Base-by-base conservation (phyloP, 2,888 invertebrate genomes). In the Seira ritae region DNA sequence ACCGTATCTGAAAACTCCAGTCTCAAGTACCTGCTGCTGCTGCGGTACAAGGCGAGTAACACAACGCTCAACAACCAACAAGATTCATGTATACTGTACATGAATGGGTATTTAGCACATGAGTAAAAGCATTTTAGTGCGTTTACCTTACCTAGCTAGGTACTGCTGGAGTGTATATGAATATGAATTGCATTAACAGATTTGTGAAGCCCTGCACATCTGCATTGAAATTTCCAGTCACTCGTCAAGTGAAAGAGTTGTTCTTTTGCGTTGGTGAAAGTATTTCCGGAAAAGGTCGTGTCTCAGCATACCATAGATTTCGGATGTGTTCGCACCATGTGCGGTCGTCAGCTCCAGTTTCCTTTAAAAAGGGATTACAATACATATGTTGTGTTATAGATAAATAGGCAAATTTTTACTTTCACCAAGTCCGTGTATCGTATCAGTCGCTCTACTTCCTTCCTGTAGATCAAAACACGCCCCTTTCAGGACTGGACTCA, bases 381-480 rank as follows among this genome's bases (percentile, higher is more conserved):
- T 75, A 70, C 79, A 84, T 68, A 79, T 74, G 75, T 42, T 68
- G 74, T 70, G 69, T 37, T 78, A 71, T 69, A 74, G 42, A 69
- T 55, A 74, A 73, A 75, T 75, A 70, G 75, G 75, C 75, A 70
- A 4, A 4, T 31, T 67, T 71, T 75, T 75, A 71, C 79, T 20
- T 37, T 84, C 60, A 75, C 31, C 31, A 2, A 31, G 31, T 31
- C 31, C 31, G 8, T 8, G 31, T 31, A 31, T 31, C 31, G 75
- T 75, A 84, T 84, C 84, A 72, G 24, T 84, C 84, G 65, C 69
- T 67, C 75, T 4, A 75, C 75, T 84, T 84, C 84, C 84, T 84
- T 84, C 84, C 84, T 84, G 84, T 50, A 55, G 23, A 84, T 79
- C 75, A 79, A 75, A 79, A 84, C 84, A 84, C 84, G 84, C 84